Conservation (phyloP, 2,113 vertebrate species). For the Himantopus leucocephalus region DNA sequence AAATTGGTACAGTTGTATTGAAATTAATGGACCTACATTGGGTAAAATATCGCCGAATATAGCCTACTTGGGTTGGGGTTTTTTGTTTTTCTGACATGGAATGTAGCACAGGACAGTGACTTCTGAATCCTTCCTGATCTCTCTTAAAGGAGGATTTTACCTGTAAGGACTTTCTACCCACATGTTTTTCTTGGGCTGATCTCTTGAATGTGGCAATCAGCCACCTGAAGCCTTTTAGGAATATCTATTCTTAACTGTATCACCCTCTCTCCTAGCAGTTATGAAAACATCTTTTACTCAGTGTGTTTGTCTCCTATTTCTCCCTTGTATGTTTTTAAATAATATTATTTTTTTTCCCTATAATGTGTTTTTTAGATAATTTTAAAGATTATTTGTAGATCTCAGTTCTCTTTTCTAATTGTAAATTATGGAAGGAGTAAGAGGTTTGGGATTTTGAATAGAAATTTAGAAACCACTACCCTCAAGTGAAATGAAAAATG, state of each 20-base stretch:
- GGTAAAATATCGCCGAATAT: not conserved
- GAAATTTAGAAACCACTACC: not conserved
- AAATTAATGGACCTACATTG: not conserved
- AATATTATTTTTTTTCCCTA: rapidly evolving
- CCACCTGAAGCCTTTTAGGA: not conserved
- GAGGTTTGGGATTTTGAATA: not conserved
- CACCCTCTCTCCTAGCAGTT: not conserved
- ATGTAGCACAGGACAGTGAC: not conserved
- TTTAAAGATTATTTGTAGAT: not conserved
- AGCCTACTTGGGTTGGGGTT: rapidly evolving
- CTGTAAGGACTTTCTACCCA: not conserved
- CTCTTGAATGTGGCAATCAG: not conserved
- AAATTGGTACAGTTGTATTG: not conserved
- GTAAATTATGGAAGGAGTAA: not conserved
- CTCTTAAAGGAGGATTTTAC: not conserved
- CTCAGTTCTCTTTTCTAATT: not conserved
- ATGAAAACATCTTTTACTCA: not conserved
- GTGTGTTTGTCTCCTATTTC: not conserved
- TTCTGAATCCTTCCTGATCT: not conserved
- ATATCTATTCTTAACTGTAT: not conserved
- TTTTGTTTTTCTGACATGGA: not conserved
- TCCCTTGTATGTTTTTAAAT: not conserved
- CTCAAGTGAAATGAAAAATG: not conserved
- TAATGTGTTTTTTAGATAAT: not conserved
- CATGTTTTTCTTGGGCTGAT: not conserved